Evolutionary conservation across 2,113 vertebrate genomes (phyloP), one percentile per base, ranked within the genome.

Genomic region (Peucedramus taeniatus): DNA sequence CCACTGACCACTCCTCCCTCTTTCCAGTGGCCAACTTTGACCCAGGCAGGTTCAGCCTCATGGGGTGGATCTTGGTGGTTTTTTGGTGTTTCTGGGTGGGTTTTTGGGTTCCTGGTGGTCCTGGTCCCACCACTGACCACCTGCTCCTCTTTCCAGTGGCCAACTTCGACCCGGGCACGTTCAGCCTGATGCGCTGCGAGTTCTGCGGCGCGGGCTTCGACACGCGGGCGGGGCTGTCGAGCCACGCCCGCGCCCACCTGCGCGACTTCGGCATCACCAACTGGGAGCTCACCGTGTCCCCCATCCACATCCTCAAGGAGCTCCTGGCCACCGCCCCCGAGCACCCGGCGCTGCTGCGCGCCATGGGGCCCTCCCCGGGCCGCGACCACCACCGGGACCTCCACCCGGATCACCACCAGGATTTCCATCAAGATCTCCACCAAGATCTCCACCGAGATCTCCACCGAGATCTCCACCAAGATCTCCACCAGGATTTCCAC

Each of bases 101-200:
- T 13, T 65, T 65, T 33, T n/a, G 11, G 26, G 24, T 4, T 18
- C 24, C 24, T 12, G 24, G 35, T 40, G 60, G 8, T 8, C 37
- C 37, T 4, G 6, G 1, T 5, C 27, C 39, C 60, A 15, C 10
- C 15, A 1, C 6, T 60, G 57, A 37, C 39, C 27, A 3, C 83
- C 68, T 23, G n/a, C 9, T 35, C 94, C 77, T 74, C 63, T 68
- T 22, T 33, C 66, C 98, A 99, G 99, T 99, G 71, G 99, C 99
- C 57, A 99, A 99, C 98, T 99, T 99, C 35, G 99, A 99, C 97
- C 99, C 99, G 0, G 97, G 98, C 83, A 99, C 99, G 9, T 99
- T 99, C 98, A 99, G 99, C 45, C 65, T 68, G 44, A 47, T 49
- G 64, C 42, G 64, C 42, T 66, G 64, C 64, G 64, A 66, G 64